Evolutionary conservation across 2,797 vertebrate genomes (phyloP).

Genomic region (Sarcophilus harrisii): DNA sequence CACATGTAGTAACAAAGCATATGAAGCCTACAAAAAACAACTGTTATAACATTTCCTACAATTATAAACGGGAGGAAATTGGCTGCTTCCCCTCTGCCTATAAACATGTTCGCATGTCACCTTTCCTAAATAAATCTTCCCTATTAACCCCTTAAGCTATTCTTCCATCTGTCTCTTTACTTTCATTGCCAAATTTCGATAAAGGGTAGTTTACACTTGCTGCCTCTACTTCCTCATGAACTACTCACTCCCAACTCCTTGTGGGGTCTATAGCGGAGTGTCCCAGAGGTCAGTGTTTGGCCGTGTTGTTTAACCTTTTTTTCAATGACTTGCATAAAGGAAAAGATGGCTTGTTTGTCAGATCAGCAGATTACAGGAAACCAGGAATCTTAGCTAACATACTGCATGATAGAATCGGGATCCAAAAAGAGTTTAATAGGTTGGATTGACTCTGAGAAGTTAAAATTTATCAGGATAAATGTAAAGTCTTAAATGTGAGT

Average conservation of each 20-base stretch:
- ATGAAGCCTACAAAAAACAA: constrained; percentile 31
- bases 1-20: background rate
- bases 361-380: background rate
- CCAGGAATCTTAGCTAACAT: background rate
- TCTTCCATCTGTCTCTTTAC: background rate
- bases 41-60: background rate
- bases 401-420: background rate
- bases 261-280: background rate
- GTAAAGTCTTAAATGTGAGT: background rate
- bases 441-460: background rate
- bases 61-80: constrained; percentile 35
- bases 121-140: background rate
- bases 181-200: background rate
- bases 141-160: background rate
- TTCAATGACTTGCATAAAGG: background rate
- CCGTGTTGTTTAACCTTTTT: background rate
- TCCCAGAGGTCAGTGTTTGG: background rate
- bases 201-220: background rate
- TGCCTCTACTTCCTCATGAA: background rate
- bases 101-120: background rate
- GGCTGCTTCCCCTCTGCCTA: background rate
- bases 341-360: background rate
- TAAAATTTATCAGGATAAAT: background rate
- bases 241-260: background rate
- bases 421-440: background rate